phyloP scores from a whole-genome alignment of 2,888 invertebrate species.

The Schrankia costaestrigalis region DNA sequence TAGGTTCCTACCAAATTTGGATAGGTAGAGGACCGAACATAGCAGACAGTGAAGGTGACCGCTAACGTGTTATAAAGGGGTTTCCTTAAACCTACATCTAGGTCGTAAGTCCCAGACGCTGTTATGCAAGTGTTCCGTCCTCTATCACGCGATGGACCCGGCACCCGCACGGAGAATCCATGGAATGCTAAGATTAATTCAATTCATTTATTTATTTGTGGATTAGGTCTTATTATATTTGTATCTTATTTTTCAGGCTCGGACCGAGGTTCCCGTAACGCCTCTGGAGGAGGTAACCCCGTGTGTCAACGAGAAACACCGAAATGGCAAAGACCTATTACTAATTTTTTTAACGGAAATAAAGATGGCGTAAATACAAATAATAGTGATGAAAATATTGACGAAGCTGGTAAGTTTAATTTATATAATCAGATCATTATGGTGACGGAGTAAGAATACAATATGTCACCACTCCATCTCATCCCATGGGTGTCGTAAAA shows the following conservation, averaged over 20 bases:
- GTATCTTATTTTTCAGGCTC: no score
- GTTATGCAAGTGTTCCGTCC: no score
- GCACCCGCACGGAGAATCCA: no score
- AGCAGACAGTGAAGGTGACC: no score
- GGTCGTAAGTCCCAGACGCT: no score
- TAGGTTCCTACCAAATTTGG: no score
- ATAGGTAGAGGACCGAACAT: no score
- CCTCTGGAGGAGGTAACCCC: conserved; percentile 73
- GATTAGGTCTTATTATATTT: background rate
- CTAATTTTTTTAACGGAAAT: conserved; percentile 66
- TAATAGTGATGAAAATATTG: conserved; percentile 15
- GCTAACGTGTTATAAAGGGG: no score
- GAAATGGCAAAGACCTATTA: conserved; percentile 80
- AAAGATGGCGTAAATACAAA: conserved; percentile 23
- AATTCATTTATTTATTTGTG: background rate
- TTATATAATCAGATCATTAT: background rate
- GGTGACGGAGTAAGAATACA: background rate
- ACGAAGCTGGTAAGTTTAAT: conserved; percentile 16
- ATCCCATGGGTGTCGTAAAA: no score
- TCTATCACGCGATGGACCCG: no score
- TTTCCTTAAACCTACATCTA: no score
- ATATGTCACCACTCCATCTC: no score
- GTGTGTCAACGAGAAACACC: conserved; percentile 79
- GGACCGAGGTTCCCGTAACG: conserved; percentile 30
- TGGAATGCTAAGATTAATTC: background rate